Evolutionary conservation across 2,113 vertebrate species (phyloP).

Genomic region (human): GRCh38 chr14:83166501-83167000

Average conservation of each 20-base stretch:
- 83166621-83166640: not conserved
- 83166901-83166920: not conserved
- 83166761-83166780: not conserved
- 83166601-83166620: not conserved
- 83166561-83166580: not conserved
- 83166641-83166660: not conserved
- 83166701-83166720: not conserved
- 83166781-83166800: not conserved
- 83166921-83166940: not conserved
- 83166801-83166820: not conserved
- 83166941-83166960: not conserved
- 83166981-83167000: not conserved
- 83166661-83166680: not conserved
- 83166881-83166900: not conserved
- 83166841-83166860: not conserved
- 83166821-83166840: not conserved
- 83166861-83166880: not conserved
- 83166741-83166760: not conserved
- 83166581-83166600: slow-evolving; percentile 37
- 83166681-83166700: not conserved
- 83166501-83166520: not conserved
- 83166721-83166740: not conserved
- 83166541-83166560: not conserved
- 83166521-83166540: not conserved
- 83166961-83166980: not conserved